phyloP scores from a whole-genome alignment of 2,113 vertebrate species.

The Laticauda laticaudata region DNA sequence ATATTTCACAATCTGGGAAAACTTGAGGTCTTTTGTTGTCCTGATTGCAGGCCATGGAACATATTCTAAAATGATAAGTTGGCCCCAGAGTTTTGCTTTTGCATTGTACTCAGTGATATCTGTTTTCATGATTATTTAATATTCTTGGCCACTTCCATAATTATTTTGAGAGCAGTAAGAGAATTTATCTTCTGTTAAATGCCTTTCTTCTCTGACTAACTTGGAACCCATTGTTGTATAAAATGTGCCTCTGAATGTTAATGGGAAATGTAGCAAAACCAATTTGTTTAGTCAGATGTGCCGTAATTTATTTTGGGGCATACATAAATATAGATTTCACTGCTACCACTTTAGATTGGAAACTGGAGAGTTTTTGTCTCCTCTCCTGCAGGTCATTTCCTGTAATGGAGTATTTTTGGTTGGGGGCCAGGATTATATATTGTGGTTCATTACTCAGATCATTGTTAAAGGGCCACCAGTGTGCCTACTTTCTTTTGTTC shows the following conservation, averaged over 20 bases:
- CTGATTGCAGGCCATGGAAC: background rate
- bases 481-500: background rate
- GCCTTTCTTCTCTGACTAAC: background rate
- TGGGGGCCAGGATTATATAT: background rate
- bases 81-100: background rate
- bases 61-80: background rate
- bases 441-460: background rate
- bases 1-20: background rate
- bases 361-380: background rate
- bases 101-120: background rate
- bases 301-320: background rate
- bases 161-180: background rate
- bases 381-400: background rate
- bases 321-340: background rate
- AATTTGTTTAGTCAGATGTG: background rate
- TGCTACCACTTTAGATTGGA: background rate
- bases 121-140: background rate
- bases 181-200: background rate
- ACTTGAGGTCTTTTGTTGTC: background rate
- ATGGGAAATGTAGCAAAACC: background rate
- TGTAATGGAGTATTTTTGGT: background rate
- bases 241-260: background rate
- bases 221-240: background rate
- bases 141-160: background rate
- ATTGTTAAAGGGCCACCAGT: background rate